A percentile compares a stretch with the other conserved stretches of the same genome.
These are phyloP conservation scores for Gallinago nigripennis DNA, from an alignment of 2,797 vertebrate genomes.

Conservation along the genomic window DNA sequence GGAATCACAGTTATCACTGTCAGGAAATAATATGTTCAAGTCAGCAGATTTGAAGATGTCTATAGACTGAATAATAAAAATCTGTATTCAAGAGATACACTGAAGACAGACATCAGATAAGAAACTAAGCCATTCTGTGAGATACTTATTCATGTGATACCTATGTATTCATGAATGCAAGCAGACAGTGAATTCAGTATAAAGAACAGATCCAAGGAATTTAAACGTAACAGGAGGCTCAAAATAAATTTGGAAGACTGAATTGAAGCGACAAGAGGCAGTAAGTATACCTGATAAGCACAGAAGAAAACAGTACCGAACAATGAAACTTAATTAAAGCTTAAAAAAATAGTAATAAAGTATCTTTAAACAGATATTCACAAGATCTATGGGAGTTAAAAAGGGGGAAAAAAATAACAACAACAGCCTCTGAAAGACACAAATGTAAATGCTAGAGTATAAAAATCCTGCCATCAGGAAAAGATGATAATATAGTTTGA, in stretches of 20 bases:
- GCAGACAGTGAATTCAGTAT: neutral
- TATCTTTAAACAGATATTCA: neutral
- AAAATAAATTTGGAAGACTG: neutral
- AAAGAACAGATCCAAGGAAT: neutral
- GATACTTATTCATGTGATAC: neutral
- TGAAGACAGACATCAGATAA: neutral
- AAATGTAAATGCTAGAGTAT: neutral
- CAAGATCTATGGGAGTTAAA: neutral
- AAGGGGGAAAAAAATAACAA: neutral
- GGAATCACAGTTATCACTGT: neutral
- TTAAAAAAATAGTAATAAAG: neutral
- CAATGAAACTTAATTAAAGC: conserved; percentile 10
- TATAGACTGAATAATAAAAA: neutral
- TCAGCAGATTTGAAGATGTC: neutral
- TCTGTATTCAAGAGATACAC: neutral
- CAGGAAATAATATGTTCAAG: neutral
- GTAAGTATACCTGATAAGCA: neutral
- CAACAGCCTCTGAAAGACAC: neutral
- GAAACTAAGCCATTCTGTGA: neutral
- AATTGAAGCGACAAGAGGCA: neutral
- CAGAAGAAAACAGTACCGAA: neutral
- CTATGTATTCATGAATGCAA: neutral
- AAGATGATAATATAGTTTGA: neutral
- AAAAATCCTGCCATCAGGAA: neutral
- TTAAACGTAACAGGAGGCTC: neutral